Conservation (phyloP, 1,140 invertebrate species). For the Drosophila lini region DNA sequence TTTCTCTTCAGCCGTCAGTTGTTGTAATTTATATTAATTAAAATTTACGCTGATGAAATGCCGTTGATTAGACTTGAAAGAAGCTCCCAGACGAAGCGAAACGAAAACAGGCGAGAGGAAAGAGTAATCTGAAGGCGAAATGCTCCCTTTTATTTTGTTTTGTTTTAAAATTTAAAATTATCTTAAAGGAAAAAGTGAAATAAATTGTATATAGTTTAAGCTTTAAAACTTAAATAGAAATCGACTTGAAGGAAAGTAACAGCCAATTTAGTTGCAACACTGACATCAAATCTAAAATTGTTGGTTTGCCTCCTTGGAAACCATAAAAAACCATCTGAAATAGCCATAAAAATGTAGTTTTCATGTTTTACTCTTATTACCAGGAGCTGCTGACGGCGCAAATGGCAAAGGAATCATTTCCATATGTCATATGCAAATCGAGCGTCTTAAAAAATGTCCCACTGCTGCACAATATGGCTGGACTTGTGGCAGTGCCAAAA, state of each 20-base stretch:
- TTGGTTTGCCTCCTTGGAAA: conserved; percentile 7
- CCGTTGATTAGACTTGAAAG: conserved; percentile 76
- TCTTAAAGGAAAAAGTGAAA: not conserved
- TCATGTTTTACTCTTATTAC: conserved; percentile 18
- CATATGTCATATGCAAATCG: conserved; percentile 56
- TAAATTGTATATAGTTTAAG: not conserved
- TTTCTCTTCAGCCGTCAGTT: conserved; percentile 44
- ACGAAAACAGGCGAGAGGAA: conserved; percentile 9
- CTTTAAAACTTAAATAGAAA: not conserved
- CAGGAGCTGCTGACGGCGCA: conserved; percentile 37
- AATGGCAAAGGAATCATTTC: conserved; percentile 24
- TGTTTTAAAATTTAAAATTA: not conserved
- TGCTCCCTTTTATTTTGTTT: not conserved
- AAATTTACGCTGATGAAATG: conserved; percentile 79
- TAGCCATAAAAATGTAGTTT: conserved; percentile 35
- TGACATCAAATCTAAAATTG: conserved; percentile 14
- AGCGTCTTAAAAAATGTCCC: conserved; percentile 17
- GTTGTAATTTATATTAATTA: conserved; percentile 81
- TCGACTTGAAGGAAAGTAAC: not conserved
- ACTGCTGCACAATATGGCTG: conserved; percentile 26
- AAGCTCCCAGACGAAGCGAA: conserved; percentile 35
- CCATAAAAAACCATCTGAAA: conserved; percentile 44
- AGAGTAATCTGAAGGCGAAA: conserved; percentile 2
- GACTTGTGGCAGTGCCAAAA: conserved; percentile 8
- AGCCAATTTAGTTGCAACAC: not conserved